Evolutionary conservation across 2,888 invertebrate species (phyloP).

Genomic region (Tholera decimalis): DNA sequence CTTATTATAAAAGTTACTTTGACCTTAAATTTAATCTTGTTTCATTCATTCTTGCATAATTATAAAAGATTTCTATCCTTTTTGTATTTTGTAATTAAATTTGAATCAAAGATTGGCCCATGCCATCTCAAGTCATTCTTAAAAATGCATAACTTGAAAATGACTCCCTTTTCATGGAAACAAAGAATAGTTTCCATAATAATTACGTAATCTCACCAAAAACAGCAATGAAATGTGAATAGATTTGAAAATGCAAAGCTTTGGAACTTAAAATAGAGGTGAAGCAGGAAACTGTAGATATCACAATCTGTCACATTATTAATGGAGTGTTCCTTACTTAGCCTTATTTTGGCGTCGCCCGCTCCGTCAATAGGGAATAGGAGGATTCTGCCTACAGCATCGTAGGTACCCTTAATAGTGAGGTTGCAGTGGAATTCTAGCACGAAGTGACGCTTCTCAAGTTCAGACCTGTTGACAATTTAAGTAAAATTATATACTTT

Average conservation of each 20-base stretch:
- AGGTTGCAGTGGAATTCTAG: constrained; percentile 85
- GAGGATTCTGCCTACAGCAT: constrained; percentile 81
- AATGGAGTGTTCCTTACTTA: constrained; percentile 76
- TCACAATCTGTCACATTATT: constrained; percentile 49
- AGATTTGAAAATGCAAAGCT: constrained; percentile 44
- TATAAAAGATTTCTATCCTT: constrained; percentile 3
- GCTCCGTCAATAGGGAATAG: constrained; percentile 87
- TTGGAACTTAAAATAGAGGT: constrained; percentile 32
- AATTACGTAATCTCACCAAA: constrained; percentile 31
- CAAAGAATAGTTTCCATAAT: constrained; percentile 33
- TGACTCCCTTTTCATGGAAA: constrained; percentile 1
- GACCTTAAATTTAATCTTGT: not conserved
- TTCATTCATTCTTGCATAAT: no score
- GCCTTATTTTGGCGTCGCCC: constrained; percentile 84
- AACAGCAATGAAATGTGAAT: constrained; percentile 38
- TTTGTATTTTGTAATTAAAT: no score
- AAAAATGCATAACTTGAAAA: constrained; percentile 41
- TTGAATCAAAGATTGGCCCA: constrained; percentile 7
- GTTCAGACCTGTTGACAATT: constrained; percentile 83
- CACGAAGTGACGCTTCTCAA: constrained; percentile 82
- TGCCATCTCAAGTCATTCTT: constrained; percentile 11
- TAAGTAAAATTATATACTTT: no score
- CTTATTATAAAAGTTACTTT: not conserved
- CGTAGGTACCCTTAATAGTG: constrained; percentile 85
- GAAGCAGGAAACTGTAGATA: constrained; percentile 26